Base-by-base conservation (phyloP, 2,888 invertebrate species). In the Pseudeuparius sepicola region DNA sequence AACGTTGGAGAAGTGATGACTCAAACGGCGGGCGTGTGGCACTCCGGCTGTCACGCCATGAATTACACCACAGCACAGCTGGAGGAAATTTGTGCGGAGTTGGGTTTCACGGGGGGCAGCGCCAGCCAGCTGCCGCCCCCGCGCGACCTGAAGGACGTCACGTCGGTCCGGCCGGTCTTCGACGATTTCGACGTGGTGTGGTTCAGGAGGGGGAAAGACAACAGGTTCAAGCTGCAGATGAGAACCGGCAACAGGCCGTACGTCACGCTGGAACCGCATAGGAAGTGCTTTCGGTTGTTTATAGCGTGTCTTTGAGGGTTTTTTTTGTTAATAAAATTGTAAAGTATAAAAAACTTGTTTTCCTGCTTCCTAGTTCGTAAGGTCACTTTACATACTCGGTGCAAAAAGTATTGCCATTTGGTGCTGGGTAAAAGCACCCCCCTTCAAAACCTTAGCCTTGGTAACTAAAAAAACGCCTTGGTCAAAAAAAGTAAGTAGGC, bases 1-100 rank as follows among this genome's bases (percentile, higher is more conserved):
- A 70, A 72, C n/a, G 69, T 65, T 9, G 81, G 81, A 1, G 78
- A 80, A 61, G 71, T 84, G 0, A 65, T 78, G 31, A 63, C 70
- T 4, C 70, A 73, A 27, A 68, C 72, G 1, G 75, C 73, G 42
- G 84, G 84, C 9, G 63, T 78, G 5, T 81, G 83, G 80, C 74
- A 78, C 45, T 67, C 78, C 1, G 78, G 78, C 51, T 84, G 84
- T 51, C 79, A 73, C 45, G 56, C 70, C 1, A 33, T 44, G 9
- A 66, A 66, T 29, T 65, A 69, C 36, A 71, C 73, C 1, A 70
- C 66, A 27, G 54, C 60, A 0, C 65, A 73, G 32, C 55, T 73
- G 2, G 71, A 73, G 47, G 60, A 65, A 9, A 70, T 81, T 41
- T 84, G 84, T 54, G 54, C 60, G 16, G 63, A 69, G 39, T 54